Evolutionary conservation across 2,113 vertebrate species (phyloP).

Genomic region (Indri indri): DNA sequence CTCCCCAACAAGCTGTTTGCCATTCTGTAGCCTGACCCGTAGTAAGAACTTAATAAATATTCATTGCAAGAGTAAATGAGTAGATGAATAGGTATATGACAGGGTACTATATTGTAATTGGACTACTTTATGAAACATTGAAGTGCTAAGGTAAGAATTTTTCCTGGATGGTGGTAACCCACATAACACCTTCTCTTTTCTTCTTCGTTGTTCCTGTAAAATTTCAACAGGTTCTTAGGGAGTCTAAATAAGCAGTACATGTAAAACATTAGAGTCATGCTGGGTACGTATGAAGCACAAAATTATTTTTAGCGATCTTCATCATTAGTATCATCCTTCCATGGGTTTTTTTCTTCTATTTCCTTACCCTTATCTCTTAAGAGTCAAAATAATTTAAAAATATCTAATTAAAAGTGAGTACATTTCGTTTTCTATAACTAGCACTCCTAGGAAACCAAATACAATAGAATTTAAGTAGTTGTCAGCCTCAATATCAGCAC

Average conservation of each 20-base stretch:
- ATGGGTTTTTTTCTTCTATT: not conserved
- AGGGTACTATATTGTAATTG: not conserved
- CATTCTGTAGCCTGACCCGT: not conserved
- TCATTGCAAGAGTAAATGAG: not conserved
- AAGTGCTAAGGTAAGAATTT: not conserved
- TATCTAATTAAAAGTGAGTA: conserved; percentile 22
- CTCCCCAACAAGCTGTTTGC: not conserved
- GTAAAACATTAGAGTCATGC: not conserved
- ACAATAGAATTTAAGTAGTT: not conserved
- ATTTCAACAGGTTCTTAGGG: not conserved
- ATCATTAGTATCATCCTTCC: not conserved
- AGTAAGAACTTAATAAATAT: not conserved
- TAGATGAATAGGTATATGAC: not conserved
- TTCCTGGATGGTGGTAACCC: not conserved
- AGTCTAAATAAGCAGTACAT: not conserved
- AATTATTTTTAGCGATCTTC: not conserved
- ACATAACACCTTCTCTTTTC: not conserved
- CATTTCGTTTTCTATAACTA: conserved; percentile 21
- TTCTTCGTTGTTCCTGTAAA: not conserved
- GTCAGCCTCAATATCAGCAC: not conserved
- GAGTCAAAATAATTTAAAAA: conserved; percentile 35
- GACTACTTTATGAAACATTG: not conserved
- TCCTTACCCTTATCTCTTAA: not conserved
- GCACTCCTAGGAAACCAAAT: not conserved
- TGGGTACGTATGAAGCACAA: not conserved